Conservation (phyloP, 1,140 invertebrate genomes). For the Drosophila sp. region DNA sequence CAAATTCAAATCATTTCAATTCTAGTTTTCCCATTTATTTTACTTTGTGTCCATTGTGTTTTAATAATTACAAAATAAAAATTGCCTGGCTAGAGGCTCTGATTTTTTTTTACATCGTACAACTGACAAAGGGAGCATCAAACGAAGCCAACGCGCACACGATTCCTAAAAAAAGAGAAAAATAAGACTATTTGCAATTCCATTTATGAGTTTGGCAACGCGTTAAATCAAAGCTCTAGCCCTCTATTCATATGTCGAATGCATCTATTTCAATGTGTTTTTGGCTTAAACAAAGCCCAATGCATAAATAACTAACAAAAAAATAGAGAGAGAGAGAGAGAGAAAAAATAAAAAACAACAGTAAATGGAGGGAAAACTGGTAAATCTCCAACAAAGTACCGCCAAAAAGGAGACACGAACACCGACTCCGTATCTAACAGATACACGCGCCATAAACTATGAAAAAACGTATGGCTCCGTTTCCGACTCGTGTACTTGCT, state of each 20-base stretch:
- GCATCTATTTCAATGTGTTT: slow-evolving; percentile 37
- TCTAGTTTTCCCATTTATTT: not conserved
- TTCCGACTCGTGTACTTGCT: slow-evolving; percentile 3
- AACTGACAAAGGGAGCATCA: slow-evolving; percentile 14
- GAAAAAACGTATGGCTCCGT: slow-evolving; percentile 65
- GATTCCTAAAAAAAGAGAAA: not conserved
- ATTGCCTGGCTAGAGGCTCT: slow-evolving; percentile 7
- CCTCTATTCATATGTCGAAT: slow-evolving; percentile 35
- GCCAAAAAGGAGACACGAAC: slow-evolving; percentile 40
- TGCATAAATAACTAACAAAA: slow-evolving; percentile 72
- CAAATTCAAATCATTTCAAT: not conserved
- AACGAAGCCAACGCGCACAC: not conserved
- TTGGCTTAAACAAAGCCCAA: slow-evolving; percentile 70
- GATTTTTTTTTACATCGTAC: slow-evolving; percentile 5
- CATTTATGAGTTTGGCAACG: slow-evolving; percentile 48
- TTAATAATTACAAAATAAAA: slow-evolving; percentile 28
- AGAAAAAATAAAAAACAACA: slow-evolving; percentile 22
- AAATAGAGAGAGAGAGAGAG: slow-evolving; percentile 8
- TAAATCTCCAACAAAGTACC: slow-evolving; percentile 40
- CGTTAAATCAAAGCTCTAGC: slow-evolving; percentile 60
- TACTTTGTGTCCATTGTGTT: not conserved
- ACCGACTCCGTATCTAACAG: slow-evolving; percentile 65
- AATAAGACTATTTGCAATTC: slow-evolving; percentile 23
- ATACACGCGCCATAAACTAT: slow-evolving; percentile 78
- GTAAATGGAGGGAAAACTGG: slow-evolving; percentile 4